Evolutionary conservation across 2,113 vertebrate genomes (phyloP), one percentile per base, ranked within the genome.

Genomic region (Phylloscopus trochiloides): DNA sequence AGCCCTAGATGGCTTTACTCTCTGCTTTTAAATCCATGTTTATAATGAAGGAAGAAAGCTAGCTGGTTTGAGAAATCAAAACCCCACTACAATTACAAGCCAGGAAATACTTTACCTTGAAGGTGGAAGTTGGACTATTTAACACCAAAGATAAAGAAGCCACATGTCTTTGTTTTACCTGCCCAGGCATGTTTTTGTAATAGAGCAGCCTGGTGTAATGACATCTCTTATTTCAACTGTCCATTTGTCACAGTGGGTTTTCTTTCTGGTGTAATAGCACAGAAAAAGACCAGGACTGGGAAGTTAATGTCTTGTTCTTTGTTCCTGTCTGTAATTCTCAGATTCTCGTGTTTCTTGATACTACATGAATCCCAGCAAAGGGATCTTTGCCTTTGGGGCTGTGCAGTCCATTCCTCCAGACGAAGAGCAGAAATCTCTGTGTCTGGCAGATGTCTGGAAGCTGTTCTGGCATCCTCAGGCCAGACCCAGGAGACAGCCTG

Each of bases 21-120:
- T 76, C 72, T 76, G 45, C 90, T 86, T 86, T 90, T 90, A 96
- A 93, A 76, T 77, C 87, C 40, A 36, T 59, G 59, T 63, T 94
- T 80, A 59, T 57, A 55, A 26, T 47, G 65, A 73, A 70, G 17
- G 42, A 54, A 82, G 82, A 72, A 70, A 68, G 14, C 15, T 28
- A 38, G 47, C 21, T 59, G 67, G 58, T 79, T 62, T 66, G 63
- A 76, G 48, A 86, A 91, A 88, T 88, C 67, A 73, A 15, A 94
- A 57, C 40, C 36, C 34, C 50, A 20, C 50, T 70, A 62, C 38
- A 82, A 86, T 90, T 79, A 76, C 45, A 47, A 91, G 54, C 71
- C 47, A 88, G 54, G 45, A 86, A 93, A 92, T 66, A 59, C 24
- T 43, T 28, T 71, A 73, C 82, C 82, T 92, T 54, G 63, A 50